Percentiles rank a stretch among this genome's conserved stretches.
Evolutionary conservation across 1,140 invertebrate species (phyloP).

Genomic region (Oryctes rhinoceros): DNA sequence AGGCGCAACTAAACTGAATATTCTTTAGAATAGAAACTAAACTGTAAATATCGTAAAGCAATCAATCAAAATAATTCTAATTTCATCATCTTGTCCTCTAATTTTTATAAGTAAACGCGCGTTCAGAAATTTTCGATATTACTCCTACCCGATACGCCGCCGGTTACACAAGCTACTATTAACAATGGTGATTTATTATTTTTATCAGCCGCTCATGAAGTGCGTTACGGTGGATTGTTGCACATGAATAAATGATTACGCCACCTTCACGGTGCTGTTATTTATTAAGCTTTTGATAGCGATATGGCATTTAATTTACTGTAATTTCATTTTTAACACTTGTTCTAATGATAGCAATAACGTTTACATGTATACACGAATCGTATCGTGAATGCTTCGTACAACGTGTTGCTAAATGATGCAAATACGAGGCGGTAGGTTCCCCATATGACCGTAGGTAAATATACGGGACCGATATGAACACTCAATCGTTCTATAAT

Average conservation of each 20-base stretch:
- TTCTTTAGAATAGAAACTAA: neutral
- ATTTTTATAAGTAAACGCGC: neutral
- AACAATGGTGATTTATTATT: slow-evolving; percentile 10
- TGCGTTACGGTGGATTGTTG: slow-evolving; percentile 1
- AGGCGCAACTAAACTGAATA: neutral
- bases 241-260: neutral
- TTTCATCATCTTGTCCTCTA: neutral
- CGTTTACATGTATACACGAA: neutral
- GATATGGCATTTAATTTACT: neutral
- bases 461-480: neutral
- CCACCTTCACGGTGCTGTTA: neutral
- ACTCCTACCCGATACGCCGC: neutral
- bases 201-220: neutral
- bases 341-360: slow-evolving; percentile 15
- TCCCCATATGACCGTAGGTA: neutral
- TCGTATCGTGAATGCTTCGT: neutral
- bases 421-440: neutral
- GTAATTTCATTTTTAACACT: slow-evolving; percentile 16
- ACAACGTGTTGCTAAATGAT: neutral
- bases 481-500: neutral
- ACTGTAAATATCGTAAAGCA: neutral
- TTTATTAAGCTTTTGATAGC: neutral
- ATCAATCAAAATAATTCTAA: neutral
- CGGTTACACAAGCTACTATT: neutral
- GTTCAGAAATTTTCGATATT: neutral